A percentile compares a stretch with the other conserved stretches of the same genome.
Conservation (phyloP, 1,140 invertebrate species). For the Theocolax elegans region DNA sequence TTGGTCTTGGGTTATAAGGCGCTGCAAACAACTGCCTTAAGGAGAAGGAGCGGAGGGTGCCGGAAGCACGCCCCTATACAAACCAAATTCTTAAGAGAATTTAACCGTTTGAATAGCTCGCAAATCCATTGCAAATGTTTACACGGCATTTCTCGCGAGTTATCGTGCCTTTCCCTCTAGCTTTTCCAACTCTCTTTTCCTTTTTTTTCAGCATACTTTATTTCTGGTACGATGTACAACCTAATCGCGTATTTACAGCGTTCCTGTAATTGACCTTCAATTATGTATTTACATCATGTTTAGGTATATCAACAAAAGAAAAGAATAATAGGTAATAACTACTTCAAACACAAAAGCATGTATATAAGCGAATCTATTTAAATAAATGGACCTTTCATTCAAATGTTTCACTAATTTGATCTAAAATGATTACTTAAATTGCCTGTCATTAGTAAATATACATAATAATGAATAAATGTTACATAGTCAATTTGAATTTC, state of each 20-base stretch:
- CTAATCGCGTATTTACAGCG: slow-evolving; percentile 10
- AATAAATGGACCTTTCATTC: too few species aligned
- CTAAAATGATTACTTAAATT: too few species aligned
- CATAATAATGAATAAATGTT: too few species aligned
- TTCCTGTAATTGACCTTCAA: neutral
- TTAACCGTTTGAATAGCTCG: slow-evolving; percentile 69
- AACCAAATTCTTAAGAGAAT: slow-evolving; percentile 70
- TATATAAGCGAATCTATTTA: too few species aligned
- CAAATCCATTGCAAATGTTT: slow-evolving; percentile 70
- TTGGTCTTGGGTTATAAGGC: slow-evolving; percentile 42
- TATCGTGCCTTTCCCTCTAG: slow-evolving; percentile 46
- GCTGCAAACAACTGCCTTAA: slow-evolving; percentile 28
- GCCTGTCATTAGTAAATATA: too few species aligned
- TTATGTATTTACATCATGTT: neutral
- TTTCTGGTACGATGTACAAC: neutral
- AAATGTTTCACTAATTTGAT: too few species aligned
- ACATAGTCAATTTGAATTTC: too few species aligned
- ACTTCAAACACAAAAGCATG: too few species aligned
- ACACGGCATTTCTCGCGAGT: slow-evolving; percentile 63
- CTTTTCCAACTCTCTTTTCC: slow-evolving; percentile 34
- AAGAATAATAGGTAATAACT: too few species aligned
- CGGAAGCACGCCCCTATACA: slow-evolving; percentile 60
- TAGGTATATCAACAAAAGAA: too few species aligned
- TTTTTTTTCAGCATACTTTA: neutral
- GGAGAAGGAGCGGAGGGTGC: slow-evolving; percentile 37